Evolutionary conservation across 1,140 invertebrate species (phyloP).

Genomic region (Pseudobourletiella spinata): DNA sequence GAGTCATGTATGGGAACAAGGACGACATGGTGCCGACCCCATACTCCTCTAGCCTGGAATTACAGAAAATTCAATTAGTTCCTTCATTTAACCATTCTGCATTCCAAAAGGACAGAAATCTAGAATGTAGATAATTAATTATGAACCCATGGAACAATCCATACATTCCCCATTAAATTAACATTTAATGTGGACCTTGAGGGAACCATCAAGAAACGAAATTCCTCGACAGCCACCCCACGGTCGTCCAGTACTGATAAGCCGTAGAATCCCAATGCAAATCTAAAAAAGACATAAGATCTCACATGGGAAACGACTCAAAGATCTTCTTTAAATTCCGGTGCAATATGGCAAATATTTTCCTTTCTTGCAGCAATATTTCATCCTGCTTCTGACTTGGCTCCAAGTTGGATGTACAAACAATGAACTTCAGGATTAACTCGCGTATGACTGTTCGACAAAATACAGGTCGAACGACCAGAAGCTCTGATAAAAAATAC

Average conservation of each 20-base stretch:
- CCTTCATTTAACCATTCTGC: too few relatives aligned
- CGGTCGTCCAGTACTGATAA: too few relatives aligned
- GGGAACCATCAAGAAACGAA: too few relatives aligned
- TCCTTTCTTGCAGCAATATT: slow-evolving; percentile 42
- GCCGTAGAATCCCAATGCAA: too few relatives aligned
- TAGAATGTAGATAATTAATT: too few relatives aligned
- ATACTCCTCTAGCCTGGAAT: slow-evolving; percentile 48
- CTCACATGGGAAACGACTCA: slow-evolving; percentile 55
- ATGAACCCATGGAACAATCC: too few relatives aligned
- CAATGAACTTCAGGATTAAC: slow-evolving; percentile 26
- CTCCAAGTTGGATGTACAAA: slow-evolving; percentile 30
- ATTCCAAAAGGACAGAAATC: too few relatives aligned
- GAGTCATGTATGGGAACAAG: slow-evolving; percentile 57
- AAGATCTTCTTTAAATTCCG: slow-evolving; percentile 47
- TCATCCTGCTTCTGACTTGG: slow-evolving; percentile 40
- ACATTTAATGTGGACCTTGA: too few relatives aligned
- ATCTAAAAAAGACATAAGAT: slow-evolving; percentile 32
- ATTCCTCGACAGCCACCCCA: too few relatives aligned
- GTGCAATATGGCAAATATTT: slow-evolving; percentile 49
- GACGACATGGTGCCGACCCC: slow-evolving; percentile 46
- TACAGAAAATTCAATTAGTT: too few relatives aligned
- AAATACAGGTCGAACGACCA: slow-evolving; percentile 21
- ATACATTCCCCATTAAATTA: too few relatives aligned
- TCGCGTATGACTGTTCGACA: slow-evolving; percentile 21
- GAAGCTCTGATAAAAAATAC: slow-evolving; percentile 11